Conservation (phyloP, 1,140 invertebrate genomes). For the Akabosia matsudoensis region DNA sequence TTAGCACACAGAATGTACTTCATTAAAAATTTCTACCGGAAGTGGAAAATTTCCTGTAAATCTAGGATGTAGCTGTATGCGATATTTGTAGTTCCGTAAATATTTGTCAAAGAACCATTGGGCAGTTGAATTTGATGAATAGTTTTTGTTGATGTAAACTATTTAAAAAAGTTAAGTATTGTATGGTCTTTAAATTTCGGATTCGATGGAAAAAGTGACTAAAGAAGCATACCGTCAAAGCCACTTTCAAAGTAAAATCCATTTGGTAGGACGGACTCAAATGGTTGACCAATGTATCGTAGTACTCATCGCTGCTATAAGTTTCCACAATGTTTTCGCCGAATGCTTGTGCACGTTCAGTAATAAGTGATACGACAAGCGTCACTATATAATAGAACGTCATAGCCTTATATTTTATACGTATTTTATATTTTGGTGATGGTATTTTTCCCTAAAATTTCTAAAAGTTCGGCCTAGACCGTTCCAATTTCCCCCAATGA, state of each 20-base stretch:
- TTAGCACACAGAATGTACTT: neutral
- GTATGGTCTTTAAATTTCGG: neutral
- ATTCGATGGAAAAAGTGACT: too few species aligned
- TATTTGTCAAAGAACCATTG: neutral
- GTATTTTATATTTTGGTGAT: too few species aligned
- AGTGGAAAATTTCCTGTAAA: slow-evolving; percentile 2
- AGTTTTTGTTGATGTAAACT: neutral
- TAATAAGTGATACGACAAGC: too few species aligned
- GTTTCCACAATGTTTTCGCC: neutral
- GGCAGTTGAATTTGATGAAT: neutral
- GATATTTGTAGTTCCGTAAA: neutral
- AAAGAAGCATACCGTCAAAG: neutral
- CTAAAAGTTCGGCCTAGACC: too few species aligned
- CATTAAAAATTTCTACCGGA: neutral
- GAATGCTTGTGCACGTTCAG: too few species aligned
- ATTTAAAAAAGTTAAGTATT: neutral
- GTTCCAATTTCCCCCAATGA: too few species aligned
- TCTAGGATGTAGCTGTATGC: neutral
- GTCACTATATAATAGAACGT: too few species aligned
- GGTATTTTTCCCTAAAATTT: too few species aligned
- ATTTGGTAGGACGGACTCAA: neutral
- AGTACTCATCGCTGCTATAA: neutral
- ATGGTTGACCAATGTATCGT: neutral
- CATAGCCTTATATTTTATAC: too few species aligned
- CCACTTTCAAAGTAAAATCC: neutral